These are phyloP conservation scores for Microctonus hyperodae DNA, from an alignment of 2,888 invertebrate genomes.

Conservation along the genomic window DNA sequence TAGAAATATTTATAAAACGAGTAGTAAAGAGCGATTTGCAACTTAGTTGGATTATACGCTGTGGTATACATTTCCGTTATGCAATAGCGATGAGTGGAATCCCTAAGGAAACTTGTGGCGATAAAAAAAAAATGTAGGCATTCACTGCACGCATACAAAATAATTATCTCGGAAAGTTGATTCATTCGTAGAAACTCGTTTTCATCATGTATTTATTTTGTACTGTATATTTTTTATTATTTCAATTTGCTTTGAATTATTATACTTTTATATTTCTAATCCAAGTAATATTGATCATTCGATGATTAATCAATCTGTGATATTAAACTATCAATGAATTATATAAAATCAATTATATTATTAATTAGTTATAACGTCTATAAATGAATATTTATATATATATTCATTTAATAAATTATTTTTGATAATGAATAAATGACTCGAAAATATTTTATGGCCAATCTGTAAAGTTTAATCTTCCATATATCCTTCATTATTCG, in stretches of 20 bases:
- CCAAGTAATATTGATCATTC: too few relatives aligned
- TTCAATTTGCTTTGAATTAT: neutral
- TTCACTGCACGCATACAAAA: neutral
- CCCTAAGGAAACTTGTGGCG: slow-evolving; percentile 38
- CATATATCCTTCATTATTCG: slow-evolving; percentile 46
- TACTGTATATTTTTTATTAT: neutral
- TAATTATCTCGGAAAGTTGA: neutral
- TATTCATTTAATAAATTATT: neutral
- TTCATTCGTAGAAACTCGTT: neutral
- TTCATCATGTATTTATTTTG: neutral
- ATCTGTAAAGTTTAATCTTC: slow-evolving; percentile 20
- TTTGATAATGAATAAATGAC: slow-evolving; percentile 4
- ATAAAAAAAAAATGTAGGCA: neutral
- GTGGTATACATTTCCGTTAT: slow-evolving; percentile 37
- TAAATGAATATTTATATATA: neutral
- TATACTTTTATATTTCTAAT: neutral
- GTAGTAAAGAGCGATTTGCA: slow-evolving; percentile 6
- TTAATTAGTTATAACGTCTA: neutral
- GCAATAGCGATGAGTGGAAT: slow-evolving; percentile 38
- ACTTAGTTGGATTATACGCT: neutral
- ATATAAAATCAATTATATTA: neutral
- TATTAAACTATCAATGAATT: neutral
- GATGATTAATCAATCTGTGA: neutral
- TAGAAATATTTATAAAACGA: slow-evolving; percentile 7
- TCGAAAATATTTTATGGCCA: slow-evolving; percentile 19